Percentiles rank a stretch among this genome's conserved stretches.
Conservation (phyloP, 2,888 invertebrate species). For the Drosophila tripunctata region DNA sequence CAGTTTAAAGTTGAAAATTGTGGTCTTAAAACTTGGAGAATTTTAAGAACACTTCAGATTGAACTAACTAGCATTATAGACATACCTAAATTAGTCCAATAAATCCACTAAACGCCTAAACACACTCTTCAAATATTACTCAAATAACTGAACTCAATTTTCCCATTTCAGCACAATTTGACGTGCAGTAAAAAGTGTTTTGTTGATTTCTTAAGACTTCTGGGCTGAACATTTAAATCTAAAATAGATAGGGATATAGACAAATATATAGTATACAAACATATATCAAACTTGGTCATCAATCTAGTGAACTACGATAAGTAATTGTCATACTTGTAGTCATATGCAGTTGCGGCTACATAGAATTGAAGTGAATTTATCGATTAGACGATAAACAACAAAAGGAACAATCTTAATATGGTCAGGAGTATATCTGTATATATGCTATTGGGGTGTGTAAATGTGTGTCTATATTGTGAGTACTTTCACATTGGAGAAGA, state of each 20-base stretch:
- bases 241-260: background rate
- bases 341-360: constrained; percentile 36
- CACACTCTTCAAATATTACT: too few relatives aligned
- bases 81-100: too few relatives aligned
- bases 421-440: background rate
- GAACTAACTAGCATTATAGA: too few relatives aligned
- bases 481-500: constrained; percentile 52
- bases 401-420: constrained; percentile 12
- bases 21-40: too few relatives aligned
- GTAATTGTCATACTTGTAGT: constrained; percentile 27
- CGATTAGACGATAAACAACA: constrained; percentile 35
- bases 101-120: too few relatives aligned
- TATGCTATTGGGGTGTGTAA: background rate
- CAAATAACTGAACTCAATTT: background rate
- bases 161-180: background rate
- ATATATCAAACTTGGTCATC: background rate
- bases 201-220: background rate
- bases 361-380: constrained; percentile 53
- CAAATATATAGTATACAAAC: background rate
- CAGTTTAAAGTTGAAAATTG: too few relatives aligned
- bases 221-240: background rate
- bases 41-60: too few relatives aligned
- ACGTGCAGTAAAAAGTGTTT: background rate
- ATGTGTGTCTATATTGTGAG: background rate
- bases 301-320: constrained; percentile 26